Base-by-base conservation (phyloP, 2,888 invertebrate genomes). In the Synergus japonicus region DNA sequence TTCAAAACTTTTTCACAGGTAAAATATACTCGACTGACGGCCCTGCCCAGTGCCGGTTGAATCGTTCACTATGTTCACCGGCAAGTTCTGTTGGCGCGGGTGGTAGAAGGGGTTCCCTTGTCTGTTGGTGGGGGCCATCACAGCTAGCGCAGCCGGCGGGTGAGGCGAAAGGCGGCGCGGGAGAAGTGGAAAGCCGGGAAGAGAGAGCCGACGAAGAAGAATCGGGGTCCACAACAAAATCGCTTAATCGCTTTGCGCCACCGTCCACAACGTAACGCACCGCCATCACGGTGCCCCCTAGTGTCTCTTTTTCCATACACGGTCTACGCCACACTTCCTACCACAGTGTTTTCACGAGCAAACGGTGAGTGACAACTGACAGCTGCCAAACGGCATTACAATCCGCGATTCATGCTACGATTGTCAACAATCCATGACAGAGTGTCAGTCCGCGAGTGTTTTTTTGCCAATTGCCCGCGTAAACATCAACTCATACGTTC, bases 201-300 rank as follows among this genome's bases (percentile, higher is more conserved):
- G 87, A 89, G 86, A 85, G 86, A 88, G 85, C 87, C 86, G 89
- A 89, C 87, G 85, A 81, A 81, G 83, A 88, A 87, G 91, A 91
- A 91, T 91, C 91, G 91, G 88, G 91, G 90, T 91, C 89, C 92
- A 92, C 91, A 92, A 92, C 91, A 92, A 92, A 92, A 92, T 92
- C 92, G 92, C 92, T 92, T 92, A 92, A 92, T 92, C 92, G 91
- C 90, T 90, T 90, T 90, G 91, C 92, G 92, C 90, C 92, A 91
- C 90, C 91, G 91, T 91, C 87, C 89, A 89, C 89, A 87, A 85
- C 83, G 87, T 84, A 83, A 85, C 83, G 87, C 85, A 83, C 85
- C 87, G 86, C 86, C 87, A 86, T 87, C 86, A 86, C 87, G 87
- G 87, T 87, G 88, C 87, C 85, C 87, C 87, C 87, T 85, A 83